Evolutionary conservation across 1,140 invertebrate genomes (phyloP).

Genomic region (Leptinotarsa undecemlineata): DNA sequence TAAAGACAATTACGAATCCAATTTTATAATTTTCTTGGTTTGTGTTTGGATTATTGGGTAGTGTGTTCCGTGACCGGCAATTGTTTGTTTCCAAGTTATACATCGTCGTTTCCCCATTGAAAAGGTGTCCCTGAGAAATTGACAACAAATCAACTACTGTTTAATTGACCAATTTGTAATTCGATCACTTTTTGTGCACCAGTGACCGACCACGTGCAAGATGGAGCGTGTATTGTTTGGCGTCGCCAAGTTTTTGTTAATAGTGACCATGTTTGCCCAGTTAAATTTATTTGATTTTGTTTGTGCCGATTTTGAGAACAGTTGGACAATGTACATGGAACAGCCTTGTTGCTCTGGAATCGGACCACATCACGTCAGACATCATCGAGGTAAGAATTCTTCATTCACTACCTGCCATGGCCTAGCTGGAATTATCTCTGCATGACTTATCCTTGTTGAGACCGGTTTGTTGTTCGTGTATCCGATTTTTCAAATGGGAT

Average conservation of each 20-base stretch:
- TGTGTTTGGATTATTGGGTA: background rate
- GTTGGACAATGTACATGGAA: conserved; percentile 55
- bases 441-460: background rate
- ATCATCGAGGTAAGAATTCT: conserved; percentile 53
- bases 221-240: conserved; percentile 12
- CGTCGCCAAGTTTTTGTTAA: conserved; percentile 33
- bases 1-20: background rate
- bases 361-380: conserved; percentile 52
- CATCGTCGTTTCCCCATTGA: background rate
- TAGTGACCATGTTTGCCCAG: conserved; percentile 31
- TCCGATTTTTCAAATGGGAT: background rate
- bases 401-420: conserved; percentile 2
- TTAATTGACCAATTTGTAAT: conserved; percentile 8
- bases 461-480: conserved; percentile 2
- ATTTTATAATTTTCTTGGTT: conserved; percentile 13
- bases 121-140: background rate
- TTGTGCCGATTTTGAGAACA: conserved; percentile 53
- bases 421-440: background rate
- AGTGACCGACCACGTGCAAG: conserved; percentile 14
- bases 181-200: background rate
- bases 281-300: conserved; percentile 22
- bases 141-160: background rate
- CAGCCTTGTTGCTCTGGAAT: conserved; percentile 52
- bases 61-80: conserved; percentile 13
- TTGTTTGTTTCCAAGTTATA: background rate